Base-by-base conservation (phyloP, 2,797 vertebrate genomes). In the Huso huso region DNA sequence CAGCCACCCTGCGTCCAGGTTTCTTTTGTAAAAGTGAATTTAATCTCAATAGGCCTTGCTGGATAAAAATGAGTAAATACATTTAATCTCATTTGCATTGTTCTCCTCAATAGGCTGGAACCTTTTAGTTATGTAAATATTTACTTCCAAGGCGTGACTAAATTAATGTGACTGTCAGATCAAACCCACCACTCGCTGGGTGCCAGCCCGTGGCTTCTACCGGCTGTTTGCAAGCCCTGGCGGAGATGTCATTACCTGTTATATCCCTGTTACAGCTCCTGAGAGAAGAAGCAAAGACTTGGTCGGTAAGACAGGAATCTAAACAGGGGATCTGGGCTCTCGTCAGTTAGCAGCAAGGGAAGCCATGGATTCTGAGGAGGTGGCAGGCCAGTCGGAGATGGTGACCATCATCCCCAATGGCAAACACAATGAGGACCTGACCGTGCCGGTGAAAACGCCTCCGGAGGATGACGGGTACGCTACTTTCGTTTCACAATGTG, bases 401-500 rank as follows among this genome's bases (percentile, higher is more conserved):
- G 87, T 90, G 82, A 95, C 91, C 67, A 88, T 98, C 77, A 85
- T 98, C 62, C 88, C 93, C 78, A 98, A 98, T 0, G 95, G 94
- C 72, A 97, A 94, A 75, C 86, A 88, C 0, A 11, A 74, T 0
- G 85, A 90, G 0, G 82, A 84, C 0, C 73, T 84, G 51, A 78
- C 74, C 0, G 10, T 91, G 8, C 82, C 83, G 0, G 37, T 90
- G 70, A 74, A 89, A 73, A 82, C 82, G 0, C 57, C 81, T 0
- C 72, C 81, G 8, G 83, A 89, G 0, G 86, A 87, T 49, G 83
- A 83, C 74, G 84, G 84, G 88, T 88, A 77, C 73, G 77, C 7
- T 0, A 48, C 6, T 23, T 51, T 7, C 51, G 4, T 37, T 37
- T 37, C 23, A 37, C 23, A 37, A 4, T 48, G 48, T 50, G 51